Base-by-base conservation (phyloP, 2,888 invertebrate species). In the Encarsia formosa region DNA sequence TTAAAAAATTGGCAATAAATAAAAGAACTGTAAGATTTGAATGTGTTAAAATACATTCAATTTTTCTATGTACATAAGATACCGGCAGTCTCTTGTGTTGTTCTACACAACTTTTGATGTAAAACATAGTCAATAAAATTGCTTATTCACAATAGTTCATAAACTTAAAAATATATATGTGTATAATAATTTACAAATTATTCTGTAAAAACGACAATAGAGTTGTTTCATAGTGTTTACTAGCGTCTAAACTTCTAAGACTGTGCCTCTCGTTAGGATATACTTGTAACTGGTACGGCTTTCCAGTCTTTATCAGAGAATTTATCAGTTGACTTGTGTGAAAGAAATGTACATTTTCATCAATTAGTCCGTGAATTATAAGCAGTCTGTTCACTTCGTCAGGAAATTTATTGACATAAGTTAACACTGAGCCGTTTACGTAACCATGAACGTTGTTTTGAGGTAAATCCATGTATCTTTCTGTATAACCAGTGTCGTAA, bases 401-500 rank as follows among this genome's bases (percentile, higher is more conserved):
- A 2, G 96, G 96, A 75, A 97, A 91, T 71, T 85, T 85, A 63
- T 87, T 85, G 41, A 91, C 86, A 66, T 90, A 88, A 53, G 85
- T 86, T 34, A 95, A 79, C 56, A 97, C 88, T 26, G 89, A 91
- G 49, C 93, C 93, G 48, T 85, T 81, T 51, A 81, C 79, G 75
- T 98, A 98, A 6, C 90, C 95, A 60, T 79, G 78, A 50, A 78
- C 77, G 76, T 92, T 91, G 60, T 82, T 80, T 49, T 83, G 80
- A 0, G 92, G 92, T 56, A 88, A 75, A 70, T 88, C 91, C 93
- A 99, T 93, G 76, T 98, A 99, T 32, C 98, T 82, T 77, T 99
- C 99, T 46, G 96, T 97, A 78, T 99, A 99, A 13, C 96, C 98
- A 0, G 98, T 98, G 76, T 99, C 99, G 77, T 99, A 99, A 49